Evolutionary conservation across 2,113 vertebrate species (phyloP).

Genomic region (Malaclemys terrapin): DNA sequence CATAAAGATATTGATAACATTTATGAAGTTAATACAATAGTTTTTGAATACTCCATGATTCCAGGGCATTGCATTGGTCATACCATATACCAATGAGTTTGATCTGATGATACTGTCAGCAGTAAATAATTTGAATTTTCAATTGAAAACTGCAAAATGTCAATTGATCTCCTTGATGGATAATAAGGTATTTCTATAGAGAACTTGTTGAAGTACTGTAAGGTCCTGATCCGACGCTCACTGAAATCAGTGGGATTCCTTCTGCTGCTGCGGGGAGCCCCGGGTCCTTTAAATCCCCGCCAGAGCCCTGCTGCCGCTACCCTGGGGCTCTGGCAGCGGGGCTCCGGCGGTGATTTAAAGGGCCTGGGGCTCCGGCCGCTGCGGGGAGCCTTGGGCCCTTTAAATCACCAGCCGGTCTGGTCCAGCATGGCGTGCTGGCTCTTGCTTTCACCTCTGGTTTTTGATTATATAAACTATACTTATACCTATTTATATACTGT

Average conservation of each 20-base stretch:
- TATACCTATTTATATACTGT: neutral
- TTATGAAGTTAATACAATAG: neutral
- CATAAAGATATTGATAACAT: neutral
- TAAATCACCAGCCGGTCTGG: no score
- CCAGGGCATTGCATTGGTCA: neutral
- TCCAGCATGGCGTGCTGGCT: no score
- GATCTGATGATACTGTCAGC: no score
- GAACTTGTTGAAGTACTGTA: neutral
- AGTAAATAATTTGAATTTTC: neutral
- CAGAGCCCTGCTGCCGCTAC: no score
- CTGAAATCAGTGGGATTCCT: neutral
- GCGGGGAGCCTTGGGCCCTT: no score
- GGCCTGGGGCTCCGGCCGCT: no score
- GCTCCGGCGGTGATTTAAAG: no score
- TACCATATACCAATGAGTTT: neutral
- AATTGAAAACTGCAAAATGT: neutral
- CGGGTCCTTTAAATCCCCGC: no score
- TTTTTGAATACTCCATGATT: neutral
- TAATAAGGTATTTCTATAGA: neutral
- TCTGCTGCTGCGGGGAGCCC: neutral
- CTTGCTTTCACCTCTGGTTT: no score
- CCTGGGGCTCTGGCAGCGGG: no score
- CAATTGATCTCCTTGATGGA: neutral
- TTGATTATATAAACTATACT: neutral
- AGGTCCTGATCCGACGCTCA: neutral